A percentile compares a stretch with the other conserved stretches of the same genome.
These are phyloP conservation scores for Mungos mungo DNA, from an alignment of 2,113 vertebrate species.

Conservation along the genomic window DNA sequence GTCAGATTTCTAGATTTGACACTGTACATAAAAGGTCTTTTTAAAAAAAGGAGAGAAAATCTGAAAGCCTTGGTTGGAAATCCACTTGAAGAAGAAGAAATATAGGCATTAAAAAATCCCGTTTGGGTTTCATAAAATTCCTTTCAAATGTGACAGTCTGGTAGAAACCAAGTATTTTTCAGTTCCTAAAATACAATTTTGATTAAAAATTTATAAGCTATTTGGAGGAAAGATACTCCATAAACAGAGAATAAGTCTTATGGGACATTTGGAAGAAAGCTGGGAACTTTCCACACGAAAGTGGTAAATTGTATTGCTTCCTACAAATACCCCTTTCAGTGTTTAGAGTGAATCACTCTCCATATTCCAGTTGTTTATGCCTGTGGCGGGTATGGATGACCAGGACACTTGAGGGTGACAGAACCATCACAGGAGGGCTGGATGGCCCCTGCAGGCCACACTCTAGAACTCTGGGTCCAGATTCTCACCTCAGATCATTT, in stretches of 20 bases:
- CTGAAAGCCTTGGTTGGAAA: conserved; percentile 55
- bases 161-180: conserved; percentile 72
- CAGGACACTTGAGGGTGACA: background rate
- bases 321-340: background rate
- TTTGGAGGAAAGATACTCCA: conserved; percentile 72
- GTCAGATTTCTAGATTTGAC: conserved; percentile 68
- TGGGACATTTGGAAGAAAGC: conserved; percentile 23
- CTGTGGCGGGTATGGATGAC: background rate
- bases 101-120: conserved; percentile 66
- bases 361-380: background rate
- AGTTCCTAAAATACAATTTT: conserved; percentile 72
- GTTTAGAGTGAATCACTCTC: background rate
- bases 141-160: conserved; percentile 67
- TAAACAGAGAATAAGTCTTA: conserved; percentile 69
- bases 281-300: conserved; percentile 55
- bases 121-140: conserved; percentile 75
- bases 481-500: background rate
- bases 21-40: conserved; percentile 54
- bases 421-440: background rate
- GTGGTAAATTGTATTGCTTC: conserved; percentile 4
- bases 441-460: background rate
- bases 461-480: background rate
- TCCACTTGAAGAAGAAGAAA: conserved; percentile 62
- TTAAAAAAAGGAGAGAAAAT: conserved; percentile 10
- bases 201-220: conserved; percentile 79